phyloP scores from a whole-genome alignment of 2,888 invertebrate genomes.

The Sesia apiformis region DNA sequence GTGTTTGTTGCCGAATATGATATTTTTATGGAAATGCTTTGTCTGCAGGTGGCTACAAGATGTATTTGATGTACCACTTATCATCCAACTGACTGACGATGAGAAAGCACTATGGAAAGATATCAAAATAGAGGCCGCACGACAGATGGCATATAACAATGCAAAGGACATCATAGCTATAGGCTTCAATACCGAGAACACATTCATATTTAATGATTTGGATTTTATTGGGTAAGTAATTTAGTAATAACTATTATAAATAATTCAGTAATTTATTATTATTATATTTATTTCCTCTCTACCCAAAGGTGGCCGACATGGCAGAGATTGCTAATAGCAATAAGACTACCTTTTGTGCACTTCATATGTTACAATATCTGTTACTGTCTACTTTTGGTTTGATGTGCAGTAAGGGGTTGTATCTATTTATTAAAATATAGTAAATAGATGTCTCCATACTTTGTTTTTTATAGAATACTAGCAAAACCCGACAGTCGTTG shows the following conservation, averaged over 20 bases:
- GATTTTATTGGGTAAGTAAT: slow-evolving; percentile 91
- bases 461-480: background rate
- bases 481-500: too few species aligned
- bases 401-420: too few species aligned
- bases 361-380: too few species aligned
- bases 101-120: slow-evolving; percentile 99
- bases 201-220: slow-evolving; percentile 97
- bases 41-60: slow-evolving; percentile 93
- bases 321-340: too few species aligned
- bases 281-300: too few species aligned
- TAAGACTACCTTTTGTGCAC: too few species aligned
- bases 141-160: slow-evolving; percentile 90
- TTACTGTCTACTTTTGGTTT: too few species aligned
- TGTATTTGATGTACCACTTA: slow-evolving; percentile 94
- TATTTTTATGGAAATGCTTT: background rate
- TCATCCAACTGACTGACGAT: slow-evolving; percentile 98
- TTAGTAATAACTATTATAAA: too few species aligned
- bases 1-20: too few species aligned
- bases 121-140: slow-evolving; percentile 89
- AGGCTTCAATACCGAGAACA: slow-evolving; percentile 94
- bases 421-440: background rate
- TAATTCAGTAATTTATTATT: too few species aligned
- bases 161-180: slow-evolving; percentile 98
- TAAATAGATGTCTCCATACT: background rate
- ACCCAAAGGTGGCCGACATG: too few species aligned